Base-by-base conservation (phyloP, 1,140 invertebrate genomes). In the Homalodisca vitripennis region DNA sequence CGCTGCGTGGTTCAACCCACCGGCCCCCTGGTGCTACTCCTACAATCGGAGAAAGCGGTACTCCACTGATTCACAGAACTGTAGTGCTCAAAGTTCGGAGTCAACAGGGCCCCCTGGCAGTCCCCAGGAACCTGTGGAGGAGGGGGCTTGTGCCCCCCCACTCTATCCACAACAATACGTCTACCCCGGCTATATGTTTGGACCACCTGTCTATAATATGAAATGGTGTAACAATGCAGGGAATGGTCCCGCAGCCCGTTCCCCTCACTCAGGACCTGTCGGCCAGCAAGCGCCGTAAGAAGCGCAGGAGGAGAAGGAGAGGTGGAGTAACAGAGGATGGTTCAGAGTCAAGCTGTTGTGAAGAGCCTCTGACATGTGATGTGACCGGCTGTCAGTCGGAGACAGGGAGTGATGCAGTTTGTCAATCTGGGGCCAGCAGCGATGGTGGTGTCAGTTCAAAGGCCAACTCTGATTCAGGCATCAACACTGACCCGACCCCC, bases 171-270 rank as follows among this genome's bases (percentile, higher is more conserved):
- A 66, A 32, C 72, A 72, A 1, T 78, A 77, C 53, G 67, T 78
- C 22, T 78, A 77, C 41, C 77, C 75, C 0, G 76, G 77, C 12
- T 78, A 76, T 48, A 74, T 78, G 73, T 78, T 78, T 68, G 75
- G 76, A 12, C 67, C 76, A 30, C 71, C 75, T 10, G 14, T 78
- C 34, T 78, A 78, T 65, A 76, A 73, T 69, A 70, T 77, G 60
- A 77, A 78, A 66, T 73, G 74, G 72, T 68, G 66, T 73, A 34
- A 72, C 32, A 66, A 65, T 72, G 13, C 74, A 75, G 65, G 68
- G 70, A 41, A 60, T 71, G 29, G 48, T 73, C n/a, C 68, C 71
- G 12, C 72, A 70, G 41, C 34, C 69, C 30, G 62, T 53, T 30
- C 71, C 69, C 1, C 48, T 69, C 10, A 47, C 70, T 22, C 22